phyloP scores from a whole-genome alignment of 1,140 invertebrate species.

The Vanessa atalanta region DNA sequence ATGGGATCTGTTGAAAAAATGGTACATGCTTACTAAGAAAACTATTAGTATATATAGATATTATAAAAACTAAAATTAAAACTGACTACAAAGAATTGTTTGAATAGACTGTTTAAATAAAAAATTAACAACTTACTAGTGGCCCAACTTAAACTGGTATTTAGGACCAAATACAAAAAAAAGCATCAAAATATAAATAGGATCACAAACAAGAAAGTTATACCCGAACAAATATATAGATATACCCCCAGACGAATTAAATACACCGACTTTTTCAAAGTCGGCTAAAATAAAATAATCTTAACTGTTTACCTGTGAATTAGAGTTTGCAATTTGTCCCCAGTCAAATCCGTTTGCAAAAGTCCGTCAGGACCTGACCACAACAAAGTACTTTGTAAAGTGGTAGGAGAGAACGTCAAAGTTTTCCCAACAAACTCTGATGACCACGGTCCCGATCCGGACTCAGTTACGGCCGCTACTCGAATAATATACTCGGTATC shows the following conservation, averaged over 20 bases:
- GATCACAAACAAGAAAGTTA: too few species aligned
- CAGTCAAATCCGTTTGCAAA: conserved; percentile 87
- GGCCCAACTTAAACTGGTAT: too few species aligned
- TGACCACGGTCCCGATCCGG: conserved; percentile 91
- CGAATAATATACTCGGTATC: conserved; percentile 89
- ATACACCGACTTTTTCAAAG: not conserved
- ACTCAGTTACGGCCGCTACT: conserved; percentile 88
- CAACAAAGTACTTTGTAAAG: conserved; percentile 82
- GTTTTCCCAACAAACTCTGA: conserved; percentile 86
- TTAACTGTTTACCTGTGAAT: conserved; percentile 79
- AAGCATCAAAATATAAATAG: too few species aligned
- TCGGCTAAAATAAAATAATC: not conserved
- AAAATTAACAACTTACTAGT: too few species aligned
- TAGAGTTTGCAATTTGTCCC: conserved; percentile 84
- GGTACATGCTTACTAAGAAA: too few species aligned
- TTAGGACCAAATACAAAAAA: too few species aligned
- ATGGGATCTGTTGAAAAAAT: conserved; percentile 79
- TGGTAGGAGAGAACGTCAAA: conserved; percentile 75
- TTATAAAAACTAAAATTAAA: too few species aligned
- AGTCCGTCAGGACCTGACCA: conserved; percentile 88
- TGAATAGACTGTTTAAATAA: too few species aligned
- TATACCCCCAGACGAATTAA: not conserved
- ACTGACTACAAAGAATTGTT: too few species aligned
- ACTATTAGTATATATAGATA: too few species aligned
- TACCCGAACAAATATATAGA: too few species aligned